Conservation (phyloP, 35 echinoderm and acorn worm species). For the Antedon bifida region DNA sequence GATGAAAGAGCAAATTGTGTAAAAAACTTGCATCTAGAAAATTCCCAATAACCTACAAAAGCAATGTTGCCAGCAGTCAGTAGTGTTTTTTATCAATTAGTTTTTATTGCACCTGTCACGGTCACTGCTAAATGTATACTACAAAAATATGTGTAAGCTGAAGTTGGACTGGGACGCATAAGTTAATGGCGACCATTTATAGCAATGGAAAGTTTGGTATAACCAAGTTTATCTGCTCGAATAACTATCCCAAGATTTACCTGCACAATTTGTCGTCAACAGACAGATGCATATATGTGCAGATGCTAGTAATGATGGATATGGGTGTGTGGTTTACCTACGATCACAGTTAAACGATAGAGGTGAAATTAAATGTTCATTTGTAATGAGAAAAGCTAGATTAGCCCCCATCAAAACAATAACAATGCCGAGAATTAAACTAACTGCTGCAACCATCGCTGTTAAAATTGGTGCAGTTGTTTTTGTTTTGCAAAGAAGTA, state of each 20-base stretch:
- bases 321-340: slow-evolving; percentile 18
- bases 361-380: not conserved
- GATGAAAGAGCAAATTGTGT: slow-evolving; percentile 14
- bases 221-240: no score
- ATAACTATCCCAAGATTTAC: not conserved
- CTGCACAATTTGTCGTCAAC: slow-evolving; percentile 13
- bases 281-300: slow-evolving; percentile 14
- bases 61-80: slow-evolving; percentile 11
- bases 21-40: slow-evolving; percentile 14
- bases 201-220: no score
- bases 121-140: slow-evolving; percentile 13
- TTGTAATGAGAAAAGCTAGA: slow-evolving; percentile 24
- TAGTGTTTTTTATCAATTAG: slow-evolving; percentile 34
- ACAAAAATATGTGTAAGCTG: slow-evolving; percentile 13
- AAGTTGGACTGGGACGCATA: slow-evolving; percentile 25
- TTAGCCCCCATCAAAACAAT: slow-evolving; percentile 21
- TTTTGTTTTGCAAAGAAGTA: slow-evolving; percentile 1
- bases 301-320: slow-evolving; percentile 22
- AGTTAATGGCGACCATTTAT: no score
- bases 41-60: slow-evolving; percentile 9
- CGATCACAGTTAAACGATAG: slow-evolving; percentile 6
- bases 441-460: slow-evolving; percentile 31
- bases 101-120: slow-evolving; percentile 13
- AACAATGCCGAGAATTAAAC: slow-evolving; percentile 37
- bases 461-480: slow-evolving; percentile 18